Conservation (phyloP, 2,888 invertebrate species). For the Megamerina dolium region DNA sequence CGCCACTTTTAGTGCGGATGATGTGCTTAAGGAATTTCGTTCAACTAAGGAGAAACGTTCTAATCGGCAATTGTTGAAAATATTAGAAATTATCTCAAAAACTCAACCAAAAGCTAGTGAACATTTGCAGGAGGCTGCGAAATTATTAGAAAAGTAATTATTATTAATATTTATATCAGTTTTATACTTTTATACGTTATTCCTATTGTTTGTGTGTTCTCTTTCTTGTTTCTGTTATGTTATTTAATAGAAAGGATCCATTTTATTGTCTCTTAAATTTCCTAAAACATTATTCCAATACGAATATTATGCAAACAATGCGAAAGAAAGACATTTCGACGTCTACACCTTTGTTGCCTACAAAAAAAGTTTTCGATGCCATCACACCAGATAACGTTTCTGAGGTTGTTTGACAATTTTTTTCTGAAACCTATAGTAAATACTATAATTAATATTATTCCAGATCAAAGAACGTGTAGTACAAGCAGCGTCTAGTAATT, state of each 20-base stretch:
- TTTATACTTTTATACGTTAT: neutral
- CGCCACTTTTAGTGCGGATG: slow-evolving; percentile 35
- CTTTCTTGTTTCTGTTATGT: neutral
- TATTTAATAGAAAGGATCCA: slow-evolving; percentile 39
- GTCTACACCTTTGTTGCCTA: slow-evolving; percentile 35
- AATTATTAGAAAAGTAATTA: slow-evolving; percentile 34
- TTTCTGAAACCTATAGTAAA: no score
- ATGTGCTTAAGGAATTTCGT: slow-evolving; percentile 40
- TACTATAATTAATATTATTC: no score
- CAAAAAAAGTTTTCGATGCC: slow-evolving; percentile 27
- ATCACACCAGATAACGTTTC: slow-evolving; percentile 33
- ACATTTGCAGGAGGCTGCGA: slow-evolving; percentile 33
- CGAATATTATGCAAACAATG: slow-evolving; percentile 27
- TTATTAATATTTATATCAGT: neutral
- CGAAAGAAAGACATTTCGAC: slow-evolving; percentile 33
- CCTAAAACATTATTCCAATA: slow-evolving; percentile 32
- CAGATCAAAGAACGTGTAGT: slow-evolving; percentile 46
- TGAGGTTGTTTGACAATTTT: no score
- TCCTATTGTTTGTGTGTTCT: neutral
- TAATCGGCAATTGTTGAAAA: slow-evolving; percentile 32
- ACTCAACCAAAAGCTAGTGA: slow-evolving; percentile 33
- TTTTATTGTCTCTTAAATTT: slow-evolving; percentile 41
- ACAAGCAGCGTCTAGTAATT: slow-evolving; percentile 37
- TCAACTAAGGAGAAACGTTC: slow-evolving; percentile 35
- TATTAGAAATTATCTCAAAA: slow-evolving; percentile 39